Evolutionary conservation across 2,888 invertebrate genomes (phyloP), one percentile per base, ranked within the genome.

Genomic region (Clivina fossor): DNA sequence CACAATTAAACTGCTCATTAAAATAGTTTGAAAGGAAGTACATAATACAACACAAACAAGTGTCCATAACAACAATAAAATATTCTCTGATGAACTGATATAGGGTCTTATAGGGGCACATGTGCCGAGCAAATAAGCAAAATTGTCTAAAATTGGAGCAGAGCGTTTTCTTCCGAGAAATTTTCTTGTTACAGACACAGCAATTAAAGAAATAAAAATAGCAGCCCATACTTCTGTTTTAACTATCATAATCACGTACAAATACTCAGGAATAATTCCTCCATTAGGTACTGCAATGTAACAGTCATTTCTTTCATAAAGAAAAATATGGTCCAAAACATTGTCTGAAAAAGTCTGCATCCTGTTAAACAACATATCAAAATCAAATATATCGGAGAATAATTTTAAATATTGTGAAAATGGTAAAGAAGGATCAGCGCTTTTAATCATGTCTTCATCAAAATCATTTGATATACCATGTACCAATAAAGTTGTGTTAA

Each of bases 331-430:
- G 19, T 55, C 55, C 1, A 55, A 20, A 8, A 13, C 22, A 47
- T 55, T 55, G 22, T 55, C 55, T 15, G 55, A 22, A 38, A 38
- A 55, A 7, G 40, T 30, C 22, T 22, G 30, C 55, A 55, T 55
- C 28, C 46, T 18, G 5, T 55, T 55, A n/a, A 46, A 46, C 15
- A 55, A 20, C 15, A 55, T 7, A 38, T 55, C 55, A 46, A 40
- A 47, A 30, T 55, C 55, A 24, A 55, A 55, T 24, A 55, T 37
- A 5, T 55, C 55, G 2, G 47, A 20, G 18, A 55, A 55, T 46
- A 55, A 19, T 15, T 28, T 20, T 5, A 55, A n/a, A 22, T 38
- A 47, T 11, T 46, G 28, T 4, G 13, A 18, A 37, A 55, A 40
- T 20, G 55, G 55, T n/a, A 32, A 5, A 13, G 28, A 13, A 11